phyloP scores from a whole-genome alignment of 2,888 invertebrate species.

The Boloria euphrosyne region DNA sequence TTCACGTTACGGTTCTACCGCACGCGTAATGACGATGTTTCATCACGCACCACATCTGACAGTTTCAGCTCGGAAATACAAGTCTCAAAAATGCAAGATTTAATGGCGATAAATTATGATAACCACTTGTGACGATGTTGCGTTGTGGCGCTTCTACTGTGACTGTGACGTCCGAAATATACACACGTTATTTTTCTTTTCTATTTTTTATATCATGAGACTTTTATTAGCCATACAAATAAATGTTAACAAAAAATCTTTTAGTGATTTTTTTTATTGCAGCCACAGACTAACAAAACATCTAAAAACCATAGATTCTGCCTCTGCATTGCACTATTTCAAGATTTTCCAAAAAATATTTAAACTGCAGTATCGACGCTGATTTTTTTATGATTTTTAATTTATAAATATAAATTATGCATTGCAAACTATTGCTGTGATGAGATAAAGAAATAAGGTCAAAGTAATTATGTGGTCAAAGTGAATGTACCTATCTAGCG shows the following conservation, averaged over 20 bases:
- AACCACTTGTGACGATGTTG: neutral
- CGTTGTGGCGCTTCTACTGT: neutral
- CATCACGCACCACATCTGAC: neutral
- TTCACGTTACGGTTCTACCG: constrained; percentile 2
- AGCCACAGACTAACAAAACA: too few species aligned
- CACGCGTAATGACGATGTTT: neutral
- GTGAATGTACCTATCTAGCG: neutral
- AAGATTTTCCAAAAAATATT: too few species aligned
- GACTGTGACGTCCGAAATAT: constrained; percentile 1
- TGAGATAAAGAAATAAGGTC: neutral
- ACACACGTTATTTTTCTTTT: neutral
- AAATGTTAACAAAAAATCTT: neutral
- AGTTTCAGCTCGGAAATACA: neutral
- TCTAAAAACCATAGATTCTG: too few species aligned
- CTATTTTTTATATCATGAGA: too few species aligned
- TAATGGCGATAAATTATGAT: constrained; percentile 4
- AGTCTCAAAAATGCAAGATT: constrained; percentile 1
- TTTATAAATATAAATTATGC: too few species aligned
- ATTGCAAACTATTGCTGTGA: neutral
- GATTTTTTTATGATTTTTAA: too few species aligned
- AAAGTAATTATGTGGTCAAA: constrained; percentile 2
- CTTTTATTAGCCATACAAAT: neutral
- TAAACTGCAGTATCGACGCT: too few species aligned
- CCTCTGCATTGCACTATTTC: too few species aligned
- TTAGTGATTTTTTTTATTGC: too few species aligned